Conservation (phyloP, 2,797 vertebrate species). For the Tamandua tetradactyla region DNA sequence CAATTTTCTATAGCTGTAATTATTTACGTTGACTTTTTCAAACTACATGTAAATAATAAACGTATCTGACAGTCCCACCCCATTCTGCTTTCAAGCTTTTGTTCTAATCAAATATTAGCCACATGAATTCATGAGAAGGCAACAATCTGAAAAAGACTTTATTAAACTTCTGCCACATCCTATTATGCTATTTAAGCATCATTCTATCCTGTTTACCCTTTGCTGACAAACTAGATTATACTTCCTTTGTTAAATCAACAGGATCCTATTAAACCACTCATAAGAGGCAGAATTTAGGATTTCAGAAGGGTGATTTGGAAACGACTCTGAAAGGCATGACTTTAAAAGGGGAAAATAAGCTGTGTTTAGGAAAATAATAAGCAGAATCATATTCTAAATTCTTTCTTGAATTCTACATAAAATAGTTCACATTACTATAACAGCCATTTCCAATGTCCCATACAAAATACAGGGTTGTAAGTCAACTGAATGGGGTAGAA, state of each 20-base stretch:
- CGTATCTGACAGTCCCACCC: background rate
- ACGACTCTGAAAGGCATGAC: background rate
- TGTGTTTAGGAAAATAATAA: background rate
- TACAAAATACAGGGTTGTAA: background rate
- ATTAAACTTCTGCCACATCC: constrained; percentile 60
- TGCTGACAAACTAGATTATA: constrained; percentile 56
- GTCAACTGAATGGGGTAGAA: background rate
- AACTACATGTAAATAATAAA: background rate
- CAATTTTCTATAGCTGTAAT: background rate
- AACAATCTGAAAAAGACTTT: constrained; percentile 58
- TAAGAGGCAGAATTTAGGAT: background rate
- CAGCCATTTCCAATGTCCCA: background rate
- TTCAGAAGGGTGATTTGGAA: constrained; percentile 13
- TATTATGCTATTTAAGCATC: constrained; percentile 19
- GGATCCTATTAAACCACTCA: background rate
- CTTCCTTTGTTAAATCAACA: constrained; percentile 27
- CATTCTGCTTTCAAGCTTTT: constrained; percentile 49
- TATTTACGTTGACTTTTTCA: background rate
- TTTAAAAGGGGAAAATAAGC: background rate
- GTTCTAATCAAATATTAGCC: constrained; percentile 58
- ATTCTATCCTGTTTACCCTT: constrained; percentile 38
- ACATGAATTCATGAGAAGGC: constrained; percentile 59
- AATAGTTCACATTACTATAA: background rate
- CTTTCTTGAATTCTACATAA: background rate
- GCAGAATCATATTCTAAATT: background rate